phyloP scores from a whole-genome alignment of 1,140 invertebrate genomes.

The Piezodorus guildinii region DNA sequence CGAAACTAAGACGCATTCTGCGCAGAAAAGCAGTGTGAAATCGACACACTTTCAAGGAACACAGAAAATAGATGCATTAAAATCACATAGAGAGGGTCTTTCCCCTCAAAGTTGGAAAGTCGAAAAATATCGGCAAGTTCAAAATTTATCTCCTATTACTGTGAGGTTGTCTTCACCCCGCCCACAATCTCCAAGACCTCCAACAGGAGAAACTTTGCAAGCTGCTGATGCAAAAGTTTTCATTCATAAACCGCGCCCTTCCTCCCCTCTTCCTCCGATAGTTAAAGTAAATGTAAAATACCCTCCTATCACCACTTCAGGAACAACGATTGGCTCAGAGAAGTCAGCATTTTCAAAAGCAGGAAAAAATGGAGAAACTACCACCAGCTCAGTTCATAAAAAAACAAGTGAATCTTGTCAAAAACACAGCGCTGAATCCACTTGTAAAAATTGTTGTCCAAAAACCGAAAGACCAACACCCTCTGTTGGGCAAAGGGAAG shows the following conservation, averaged over 20 bases:
- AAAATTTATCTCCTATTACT: slow-evolving; percentile 23
- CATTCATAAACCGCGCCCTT: neutral
- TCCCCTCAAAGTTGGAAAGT: slow-evolving; percentile 19
- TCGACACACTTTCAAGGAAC: no score
- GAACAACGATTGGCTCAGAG: neutral
- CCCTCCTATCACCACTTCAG: neutral
- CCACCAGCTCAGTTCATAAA: neutral
- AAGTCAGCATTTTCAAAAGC: neutral
- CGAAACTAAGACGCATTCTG: slow-evolving; percentile 1
- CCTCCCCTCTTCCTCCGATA: slow-evolving; percentile 1
- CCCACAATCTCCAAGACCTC: slow-evolving; percentile 25
- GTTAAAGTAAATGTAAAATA: slow-evolving; percentile 1
- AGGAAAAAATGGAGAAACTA: neutral
- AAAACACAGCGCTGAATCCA: neutral
- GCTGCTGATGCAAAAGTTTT: slow-evolving; percentile 5
- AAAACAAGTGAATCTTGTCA: neutral
- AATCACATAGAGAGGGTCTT: neutral
- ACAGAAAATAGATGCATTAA: neutral
- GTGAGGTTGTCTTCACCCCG: slow-evolving; percentile 22
- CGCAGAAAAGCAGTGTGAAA: neutral
- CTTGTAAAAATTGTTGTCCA: no score
- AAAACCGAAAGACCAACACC: no score
- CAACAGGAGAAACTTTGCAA: slow-evolving; percentile 16
- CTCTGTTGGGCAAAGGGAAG: no score
- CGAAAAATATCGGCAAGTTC: slow-evolving; percentile 13